Evolutionary conservation across 2,113 vertebrate species (phyloP).

Genomic region (Felis chaus): DNA sequence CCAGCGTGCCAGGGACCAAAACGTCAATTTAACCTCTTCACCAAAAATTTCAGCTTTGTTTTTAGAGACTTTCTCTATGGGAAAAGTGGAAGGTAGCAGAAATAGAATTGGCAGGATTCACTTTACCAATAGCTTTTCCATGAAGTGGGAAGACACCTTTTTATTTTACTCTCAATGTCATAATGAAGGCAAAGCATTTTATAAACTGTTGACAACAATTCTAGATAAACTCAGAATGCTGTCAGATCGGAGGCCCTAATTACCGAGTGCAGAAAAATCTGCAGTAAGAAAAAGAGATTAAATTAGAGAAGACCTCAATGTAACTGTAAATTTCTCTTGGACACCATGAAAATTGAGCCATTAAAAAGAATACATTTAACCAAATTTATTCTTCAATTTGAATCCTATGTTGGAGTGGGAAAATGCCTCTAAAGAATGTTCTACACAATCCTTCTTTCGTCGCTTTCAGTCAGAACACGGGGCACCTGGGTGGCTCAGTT

Average conservation of each 20-base stretch:
- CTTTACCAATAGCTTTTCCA: not conserved
- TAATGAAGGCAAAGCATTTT: not conserved
- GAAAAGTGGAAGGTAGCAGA: not conserved
- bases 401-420: not conserved
- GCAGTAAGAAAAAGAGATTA: not conserved
- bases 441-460: constrained; percentile 72
- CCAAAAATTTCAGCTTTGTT: not conserved
- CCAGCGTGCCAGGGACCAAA: not conserved
- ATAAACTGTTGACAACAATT: not conserved
- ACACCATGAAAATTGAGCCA: not conserved
- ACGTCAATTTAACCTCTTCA: not conserved
- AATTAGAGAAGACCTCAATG: not conserved
- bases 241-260: not conserved
- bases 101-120: not conserved
- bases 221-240: not conserved
- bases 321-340: not conserved
- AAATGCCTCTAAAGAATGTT: constrained; percentile 63
- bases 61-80: not conserved
- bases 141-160: not conserved
- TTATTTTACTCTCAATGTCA: not conserved
- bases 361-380: constrained; percentile 52
- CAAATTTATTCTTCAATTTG: not conserved
- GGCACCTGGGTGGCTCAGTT: too few relatives aligned
- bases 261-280: not conserved
- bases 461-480: constrained; percentile 65